These are phyloP conservation scores for Diorhabda carinulata DNA, from an alignment of 1,140 invertebrate genomes.

Conservation along the genomic window DNA sequence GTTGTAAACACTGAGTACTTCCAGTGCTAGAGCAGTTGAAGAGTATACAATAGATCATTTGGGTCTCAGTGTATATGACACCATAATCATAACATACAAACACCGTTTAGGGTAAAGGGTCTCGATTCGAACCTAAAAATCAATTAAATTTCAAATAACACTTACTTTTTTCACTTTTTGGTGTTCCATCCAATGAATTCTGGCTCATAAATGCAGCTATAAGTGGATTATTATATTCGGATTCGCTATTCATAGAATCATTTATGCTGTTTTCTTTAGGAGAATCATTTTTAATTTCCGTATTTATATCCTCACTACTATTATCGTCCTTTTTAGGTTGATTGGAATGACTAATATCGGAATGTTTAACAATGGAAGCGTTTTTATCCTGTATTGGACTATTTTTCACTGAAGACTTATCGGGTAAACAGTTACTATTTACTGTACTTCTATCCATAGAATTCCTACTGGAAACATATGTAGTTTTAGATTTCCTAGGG, in stretches of 20 bases:
- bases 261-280: not conserved
- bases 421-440: slow-evolving; percentile 23
- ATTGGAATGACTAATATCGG: slow-evolving; percentile 5
- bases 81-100: too few relatives aligned
- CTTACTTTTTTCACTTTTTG: slow-evolving; percentile 18
- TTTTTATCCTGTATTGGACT: slow-evolving; percentile 1
- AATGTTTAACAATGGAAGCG: slow-evolving; percentile 7
- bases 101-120: too few relatives aligned
- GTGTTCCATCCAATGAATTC: slow-evolving; percentile 34
- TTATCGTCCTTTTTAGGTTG: slow-evolving; percentile 8
- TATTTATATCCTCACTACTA: not conserved
- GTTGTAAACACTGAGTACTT: too few relatives aligned
- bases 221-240: slow-evolving; percentile 35
- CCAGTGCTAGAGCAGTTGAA: too few relatives aligned
- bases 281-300: not conserved
- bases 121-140: too few relatives aligned
- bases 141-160: not conserved
- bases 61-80: too few relatives aligned
- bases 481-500: slow-evolving; percentile 33
- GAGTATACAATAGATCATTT: too few relatives aligned
- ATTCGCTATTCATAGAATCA: slow-evolving; percentile 1
- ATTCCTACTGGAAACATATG: slow-evolving; percentile 9
- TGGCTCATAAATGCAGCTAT: slow-evolving; percentile 39
- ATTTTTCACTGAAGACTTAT: slow-evolving; percentile 23
- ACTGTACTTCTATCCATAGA: slow-evolving; percentile 20